These are phyloP conservation scores for Lysiphlebus fabarum DNA, from an alignment of 1,140 invertebrate genomes.

Conservation along the genomic window DNA sequence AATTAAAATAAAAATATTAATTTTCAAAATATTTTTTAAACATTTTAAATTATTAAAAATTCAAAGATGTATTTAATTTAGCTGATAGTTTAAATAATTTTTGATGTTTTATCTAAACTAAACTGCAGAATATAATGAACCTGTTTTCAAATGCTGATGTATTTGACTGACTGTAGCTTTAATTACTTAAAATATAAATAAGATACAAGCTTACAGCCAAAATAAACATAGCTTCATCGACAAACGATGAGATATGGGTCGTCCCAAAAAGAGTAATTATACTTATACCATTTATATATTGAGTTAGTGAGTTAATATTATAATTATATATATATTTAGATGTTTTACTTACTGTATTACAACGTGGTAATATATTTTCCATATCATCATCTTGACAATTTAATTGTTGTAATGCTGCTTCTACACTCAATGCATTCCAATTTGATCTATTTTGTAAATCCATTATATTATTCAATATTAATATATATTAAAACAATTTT, in stretches of 20 bases:
- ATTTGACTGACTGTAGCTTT: not conserved
- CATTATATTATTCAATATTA: too few relatives aligned
- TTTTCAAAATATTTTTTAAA: slow-evolving; percentile 9
- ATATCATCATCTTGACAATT: slow-evolving; percentile 32
- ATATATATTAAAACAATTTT: slow-evolving; percentile 1
- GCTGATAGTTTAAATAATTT: not conserved
- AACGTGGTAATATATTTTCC: slow-evolving; percentile 34
- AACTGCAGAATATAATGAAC: not conserved
- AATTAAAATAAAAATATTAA: not conserved
- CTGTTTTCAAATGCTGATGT: not conserved
- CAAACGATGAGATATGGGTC: not conserved
- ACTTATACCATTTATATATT: not conserved
- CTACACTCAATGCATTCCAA: slow-evolving; percentile 52
- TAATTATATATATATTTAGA: slow-evolving; percentile 1
- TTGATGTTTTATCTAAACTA: not conserved
- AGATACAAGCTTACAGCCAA: slow-evolving; percentile 35
- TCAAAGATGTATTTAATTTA: slow-evolving; percentile 21
- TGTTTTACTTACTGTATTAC: slow-evolving; percentile 39
- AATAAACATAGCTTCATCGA: slow-evolving; percentile 21
- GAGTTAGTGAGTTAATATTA: not conserved
- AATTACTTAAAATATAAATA: not conserved
- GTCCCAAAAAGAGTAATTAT: not conserved
- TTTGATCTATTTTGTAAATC: slow-evolving; percentile 52
- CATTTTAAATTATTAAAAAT: slow-evolving; percentile 14
- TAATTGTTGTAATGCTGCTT: slow-evolving; percentile 47